phyloP scores from a whole-genome alignment of 1,140 invertebrate genomes.

The Megalonaias nervosa region DNA sequence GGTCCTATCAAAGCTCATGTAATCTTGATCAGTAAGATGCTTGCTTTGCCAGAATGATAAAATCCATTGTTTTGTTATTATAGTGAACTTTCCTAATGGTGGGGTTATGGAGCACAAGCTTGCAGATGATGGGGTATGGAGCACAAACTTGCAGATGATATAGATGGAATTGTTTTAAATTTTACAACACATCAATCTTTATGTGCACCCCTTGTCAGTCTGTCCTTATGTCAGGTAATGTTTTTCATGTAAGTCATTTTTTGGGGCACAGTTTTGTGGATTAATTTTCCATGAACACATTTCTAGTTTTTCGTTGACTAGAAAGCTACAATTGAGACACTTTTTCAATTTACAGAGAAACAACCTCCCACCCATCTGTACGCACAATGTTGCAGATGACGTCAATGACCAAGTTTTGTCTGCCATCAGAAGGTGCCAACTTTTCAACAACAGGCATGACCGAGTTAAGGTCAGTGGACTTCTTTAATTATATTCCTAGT shows the following conservation, averaged over 20 bases:
- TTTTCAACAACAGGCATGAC: conserved; percentile 96
- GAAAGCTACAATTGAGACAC: background rate
- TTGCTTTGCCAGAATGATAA: too few species aligned
- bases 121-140: too few species aligned
- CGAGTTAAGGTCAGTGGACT: conserved; percentile 90
- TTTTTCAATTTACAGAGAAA: conserved; percentile 77
- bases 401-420: conserved; percentile 86
- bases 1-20: too few species aligned
- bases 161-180: too few species aligned
- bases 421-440: conserved; percentile 89
- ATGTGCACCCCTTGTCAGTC: too few species aligned
- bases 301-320: background rate
- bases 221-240: background rate
- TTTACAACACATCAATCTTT: too few species aligned
- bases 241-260: background rate
- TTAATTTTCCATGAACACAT: background rate
- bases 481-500: background rate
- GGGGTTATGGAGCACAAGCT: too few species aligned
- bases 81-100: too few species aligned
- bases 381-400: conserved; percentile 98
- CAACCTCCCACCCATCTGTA: conserved; percentile 95
- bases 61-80: too few species aligned
- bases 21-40: too few species aligned
- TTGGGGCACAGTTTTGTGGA: background rate
- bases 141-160: too few species aligned